phyloP scores from a whole-genome alignment of 1,140 invertebrate genomes.

The Pseudomyrmex dendroicus region DNA sequence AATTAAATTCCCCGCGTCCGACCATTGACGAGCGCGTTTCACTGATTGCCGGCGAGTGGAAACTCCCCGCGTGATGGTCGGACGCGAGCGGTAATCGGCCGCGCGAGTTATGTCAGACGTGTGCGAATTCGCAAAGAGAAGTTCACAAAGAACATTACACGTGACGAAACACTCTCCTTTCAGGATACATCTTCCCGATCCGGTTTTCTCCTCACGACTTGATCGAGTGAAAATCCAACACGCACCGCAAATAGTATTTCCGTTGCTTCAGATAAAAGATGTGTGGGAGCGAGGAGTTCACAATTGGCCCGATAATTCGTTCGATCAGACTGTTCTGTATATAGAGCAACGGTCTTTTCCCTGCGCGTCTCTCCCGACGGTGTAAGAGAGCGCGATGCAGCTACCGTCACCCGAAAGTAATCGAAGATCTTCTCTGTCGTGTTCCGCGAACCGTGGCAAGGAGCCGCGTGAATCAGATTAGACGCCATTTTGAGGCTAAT shows the following conservation, averaged over 20 bases:
- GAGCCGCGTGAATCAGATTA: conserved; percentile 53
- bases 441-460: conserved; percentile 29
- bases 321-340: conserved; percentile 23
- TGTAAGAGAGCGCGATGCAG: background rate
- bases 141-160: too few species aligned
- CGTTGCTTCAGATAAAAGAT: background rate
- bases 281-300: background rate
- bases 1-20: too few species aligned
- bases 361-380: background rate
- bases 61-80: too few species aligned
- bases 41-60: too few species aligned
- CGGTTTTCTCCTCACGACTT: background rate
- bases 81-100: too few species aligned
- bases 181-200: background rate
- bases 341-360: conserved; percentile 1
- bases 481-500: conserved; percentile 53
- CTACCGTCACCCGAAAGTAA: conserved; percentile 34
- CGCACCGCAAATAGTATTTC: conserved; percentile 2
- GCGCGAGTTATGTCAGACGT: too few species aligned
- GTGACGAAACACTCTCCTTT: background rate
- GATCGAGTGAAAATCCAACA: background rate
- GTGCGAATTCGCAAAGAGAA: too few species aligned
- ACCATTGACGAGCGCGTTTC: too few species aligned
- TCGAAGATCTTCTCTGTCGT: conserved; percentile 34
- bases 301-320: conserved; percentile 37